These are phyloP conservation scores for Musca domestica DNA, from an alignment of 1,140 invertebrate species.

Conservation along the genomic window DNA sequence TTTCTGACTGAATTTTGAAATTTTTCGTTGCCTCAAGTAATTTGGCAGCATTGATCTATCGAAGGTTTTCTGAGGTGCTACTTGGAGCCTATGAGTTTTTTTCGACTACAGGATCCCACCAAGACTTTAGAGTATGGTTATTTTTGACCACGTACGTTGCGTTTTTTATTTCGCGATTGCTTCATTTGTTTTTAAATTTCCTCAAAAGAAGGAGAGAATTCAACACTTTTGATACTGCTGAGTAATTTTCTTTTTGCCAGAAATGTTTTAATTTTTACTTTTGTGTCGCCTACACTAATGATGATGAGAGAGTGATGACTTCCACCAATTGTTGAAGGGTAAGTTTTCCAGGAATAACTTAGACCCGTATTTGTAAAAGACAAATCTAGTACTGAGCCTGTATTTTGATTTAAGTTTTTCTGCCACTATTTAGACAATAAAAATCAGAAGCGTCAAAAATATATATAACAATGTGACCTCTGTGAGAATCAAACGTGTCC, in stretches of 20 bases:
- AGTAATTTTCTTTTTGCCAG: background rate
- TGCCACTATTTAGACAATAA: background rate
- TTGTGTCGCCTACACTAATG: background rate
- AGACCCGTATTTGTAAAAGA: background rate
- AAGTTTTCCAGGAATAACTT: background rate
- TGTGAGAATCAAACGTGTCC: background rate
- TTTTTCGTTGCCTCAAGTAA: background rate
- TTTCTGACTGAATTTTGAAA: background rate
- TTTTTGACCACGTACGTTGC: background rate
- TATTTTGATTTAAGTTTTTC: background rate
- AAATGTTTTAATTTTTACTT: background rate
- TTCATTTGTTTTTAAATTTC: background rate
- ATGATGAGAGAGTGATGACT: background rate
- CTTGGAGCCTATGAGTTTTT: background rate
- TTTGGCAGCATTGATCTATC: background rate
- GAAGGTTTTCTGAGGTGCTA: background rate
- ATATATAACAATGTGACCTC: background rate
- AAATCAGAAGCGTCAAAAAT: background rate
- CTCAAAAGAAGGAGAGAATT: background rate
- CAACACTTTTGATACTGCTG: background rate
- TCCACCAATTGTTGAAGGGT: background rate
- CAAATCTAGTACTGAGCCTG: background rate
- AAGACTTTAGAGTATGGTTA: background rate
- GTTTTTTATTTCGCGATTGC: background rate
- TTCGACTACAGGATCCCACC: background rate